Conservation (phyloP, 2,113 vertebrate genomes). For the Heterochromis multidens region DNA sequence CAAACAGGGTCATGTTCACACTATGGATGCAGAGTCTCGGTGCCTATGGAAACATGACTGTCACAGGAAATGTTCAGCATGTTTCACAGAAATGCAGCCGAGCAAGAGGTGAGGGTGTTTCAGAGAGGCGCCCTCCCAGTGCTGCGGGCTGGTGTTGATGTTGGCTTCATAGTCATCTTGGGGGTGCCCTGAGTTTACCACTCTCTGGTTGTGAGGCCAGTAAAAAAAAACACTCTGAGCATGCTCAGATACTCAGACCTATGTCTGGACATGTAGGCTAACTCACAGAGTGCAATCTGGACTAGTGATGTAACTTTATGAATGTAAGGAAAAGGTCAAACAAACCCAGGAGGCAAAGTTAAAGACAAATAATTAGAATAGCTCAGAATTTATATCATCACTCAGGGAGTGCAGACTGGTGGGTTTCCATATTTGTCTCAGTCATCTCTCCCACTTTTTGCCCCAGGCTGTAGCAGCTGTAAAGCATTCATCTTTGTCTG, state of each 20-base stretch:
- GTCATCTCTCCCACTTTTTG: constrained; percentile 35
- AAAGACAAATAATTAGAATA: constrained; percentile 33
- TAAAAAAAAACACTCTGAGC: constrained; percentile 36
- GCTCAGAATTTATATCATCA: constrained; percentile 22
- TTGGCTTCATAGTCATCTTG: constrained; percentile 53
- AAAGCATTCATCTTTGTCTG: constrained; percentile 61
- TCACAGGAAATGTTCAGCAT: constrained; percentile 77
- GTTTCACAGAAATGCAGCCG: constrained; percentile 57
- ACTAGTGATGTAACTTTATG: not conserved
- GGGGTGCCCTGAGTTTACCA: constrained; percentile 51
- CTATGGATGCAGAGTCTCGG: constrained; percentile 1
- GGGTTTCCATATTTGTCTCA: constrained; percentile 41
- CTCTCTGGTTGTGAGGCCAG: constrained; percentile 54
- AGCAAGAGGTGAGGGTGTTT: constrained; percentile 48
- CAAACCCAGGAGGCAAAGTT: not conserved
- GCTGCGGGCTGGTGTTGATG: constrained; percentile 60
- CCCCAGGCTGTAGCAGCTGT: constrained; percentile 57
- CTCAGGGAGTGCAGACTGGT: constrained; percentile 14
- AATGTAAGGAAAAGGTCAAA: constrained; percentile 16
- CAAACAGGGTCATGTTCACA: constrained; percentile 53
- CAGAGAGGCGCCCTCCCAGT: constrained; percentile 38
- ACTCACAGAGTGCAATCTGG: not conserved
- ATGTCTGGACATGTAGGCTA: constrained; percentile 35
- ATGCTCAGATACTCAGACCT: constrained; percentile 38
- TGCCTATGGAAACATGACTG: constrained; percentile 58